Conservation (phyloP, 1,140 invertebrate genomes). For the Metaphire vulgaris region DNA sequence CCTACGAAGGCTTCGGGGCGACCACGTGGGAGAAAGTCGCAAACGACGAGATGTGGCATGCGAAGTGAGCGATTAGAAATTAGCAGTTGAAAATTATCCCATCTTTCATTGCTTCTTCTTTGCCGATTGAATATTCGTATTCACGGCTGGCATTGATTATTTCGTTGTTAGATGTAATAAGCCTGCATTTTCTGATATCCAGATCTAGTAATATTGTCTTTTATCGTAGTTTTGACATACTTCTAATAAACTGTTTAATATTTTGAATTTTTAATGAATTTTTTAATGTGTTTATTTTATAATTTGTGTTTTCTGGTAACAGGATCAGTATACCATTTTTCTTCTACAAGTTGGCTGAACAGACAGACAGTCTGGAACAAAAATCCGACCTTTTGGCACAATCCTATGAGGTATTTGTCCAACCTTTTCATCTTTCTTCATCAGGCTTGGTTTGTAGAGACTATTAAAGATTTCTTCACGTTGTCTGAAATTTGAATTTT, state of each 20-base stretch:
- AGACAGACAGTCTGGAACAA: conserved; percentile 1
- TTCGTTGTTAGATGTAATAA: neutral
- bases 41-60: conserved; percentile 48
- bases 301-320: conserved; percentile 4
- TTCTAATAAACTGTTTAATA: too few relatives aligned
- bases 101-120: too few relatives aligned
- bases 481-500: too few relatives aligned
- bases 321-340: conserved; percentile 28
- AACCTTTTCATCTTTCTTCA: neutral
- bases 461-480: too few relatives aligned
- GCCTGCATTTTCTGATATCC: too few relatives aligned
- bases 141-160: neutral
- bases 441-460: too few relatives aligned
- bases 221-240: too few relatives aligned
- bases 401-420: conserved; percentile 21
- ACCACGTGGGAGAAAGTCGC: conserved; percentile 48
- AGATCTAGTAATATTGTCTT: too few relatives aligned
- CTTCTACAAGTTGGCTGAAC: conserved; percentile 27
- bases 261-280: neutral
- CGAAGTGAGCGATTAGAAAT: conserved; percentile 45
- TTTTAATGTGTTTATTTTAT: neutral
- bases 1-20: conserved; percentile 35
- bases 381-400: conserved; percentile 22
- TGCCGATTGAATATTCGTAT: neutral
- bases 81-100: too few relatives aligned